These are phyloP conservation scores for Idris sp. DNA, from an alignment of 1,140 invertebrate species.

Conservation along the genomic window DNA sequence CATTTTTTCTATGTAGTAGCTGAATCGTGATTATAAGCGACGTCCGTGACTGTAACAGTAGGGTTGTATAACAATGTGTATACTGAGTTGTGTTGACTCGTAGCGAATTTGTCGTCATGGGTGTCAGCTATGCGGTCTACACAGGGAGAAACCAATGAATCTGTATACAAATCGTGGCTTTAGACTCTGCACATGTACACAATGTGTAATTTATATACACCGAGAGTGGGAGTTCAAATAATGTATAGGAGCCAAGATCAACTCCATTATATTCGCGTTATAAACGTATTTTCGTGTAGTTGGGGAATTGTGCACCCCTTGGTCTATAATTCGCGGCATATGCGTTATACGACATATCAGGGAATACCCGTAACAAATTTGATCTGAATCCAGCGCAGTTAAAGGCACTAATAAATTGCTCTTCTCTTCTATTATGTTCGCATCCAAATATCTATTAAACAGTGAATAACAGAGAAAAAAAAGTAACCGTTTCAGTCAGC, in stretches of 20 bases:
- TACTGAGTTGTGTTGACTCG: conserved; percentile 65
- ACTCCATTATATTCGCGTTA: conserved; percentile 71
- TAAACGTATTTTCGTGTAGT: conserved; percentile 67
- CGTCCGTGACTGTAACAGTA: conserved; percentile 54
- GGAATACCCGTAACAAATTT: too few relatives aligned
- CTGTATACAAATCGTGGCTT: conserved; percentile 61
- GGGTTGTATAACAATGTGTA: conserved; percentile 63
- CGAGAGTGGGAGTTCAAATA: conserved; percentile 56
- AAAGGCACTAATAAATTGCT: too few relatives aligned
- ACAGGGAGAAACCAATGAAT: conserved; percentile 64
- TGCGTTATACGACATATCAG: too few relatives aligned
- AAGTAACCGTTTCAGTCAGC: too few relatives aligned
- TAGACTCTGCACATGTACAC: conserved; percentile 45
- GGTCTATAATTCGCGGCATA: too few relatives aligned
- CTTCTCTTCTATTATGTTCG: too few relatives aligned
- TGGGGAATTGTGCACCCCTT: too few relatives aligned
- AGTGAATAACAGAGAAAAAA: too few relatives aligned
- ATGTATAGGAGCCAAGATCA: conserved; percentile 61
- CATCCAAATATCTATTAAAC: too few relatives aligned
- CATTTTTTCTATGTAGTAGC: conserved; percentile 49
- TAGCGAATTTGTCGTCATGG: conserved; percentile 71
- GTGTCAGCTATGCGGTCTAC: conserved; percentile 60
- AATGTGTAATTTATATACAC: conserved; percentile 52
- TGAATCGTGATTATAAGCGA: conserved; percentile 46
- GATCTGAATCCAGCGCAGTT: too few relatives aligned